Conservation (phyloP, 92 coral and sea anemone genomes). For the Siderastrea siderea region DNA sequence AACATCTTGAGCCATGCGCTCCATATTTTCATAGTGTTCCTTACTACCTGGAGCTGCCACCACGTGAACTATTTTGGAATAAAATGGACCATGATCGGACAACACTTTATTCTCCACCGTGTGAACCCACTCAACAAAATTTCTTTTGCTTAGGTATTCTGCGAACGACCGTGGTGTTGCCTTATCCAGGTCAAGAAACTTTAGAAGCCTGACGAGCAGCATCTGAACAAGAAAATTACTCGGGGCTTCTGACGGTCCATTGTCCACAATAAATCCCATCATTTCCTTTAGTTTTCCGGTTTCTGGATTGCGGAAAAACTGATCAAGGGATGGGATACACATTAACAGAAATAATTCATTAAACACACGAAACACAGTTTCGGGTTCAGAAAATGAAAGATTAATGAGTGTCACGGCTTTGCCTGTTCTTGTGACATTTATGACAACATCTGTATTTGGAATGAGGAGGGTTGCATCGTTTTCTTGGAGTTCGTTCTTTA, state of each 20-base stretch:
- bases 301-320: conserved; percentile 27
- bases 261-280: conserved; percentile 22
- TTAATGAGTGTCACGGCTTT: background rate
- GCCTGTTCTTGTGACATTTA: too few species aligned
- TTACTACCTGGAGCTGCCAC: conserved; percentile 40
- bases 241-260: conserved; percentile 50
- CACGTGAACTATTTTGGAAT: background rate
- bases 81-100: conserved; percentile 59
- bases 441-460: too few species aligned
- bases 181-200: conserved; percentile 39
- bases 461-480: conserved; percentile 15
- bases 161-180: conserved; percentile 40
- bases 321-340: conserved; percentile 47
- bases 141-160: conserved; percentile 58
- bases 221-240: conserved; percentile 23
- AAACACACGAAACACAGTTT: conserved; percentile 43
- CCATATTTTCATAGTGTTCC: conserved; percentile 41
- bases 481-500: conserved; percentile 13
- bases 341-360: conserved; percentile 45
- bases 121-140: conserved; percentile 55
- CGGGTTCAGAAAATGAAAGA: conserved; percentile 50
- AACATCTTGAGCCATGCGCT: conserved; percentile 29
- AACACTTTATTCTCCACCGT: conserved; percentile 67
- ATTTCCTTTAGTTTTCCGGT: conserved; percentile 40
- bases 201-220: conserved; percentile 17